phyloP scores from a whole-genome alignment of 2,797 vertebrate species.

The Todus mexicanus region DNA sequence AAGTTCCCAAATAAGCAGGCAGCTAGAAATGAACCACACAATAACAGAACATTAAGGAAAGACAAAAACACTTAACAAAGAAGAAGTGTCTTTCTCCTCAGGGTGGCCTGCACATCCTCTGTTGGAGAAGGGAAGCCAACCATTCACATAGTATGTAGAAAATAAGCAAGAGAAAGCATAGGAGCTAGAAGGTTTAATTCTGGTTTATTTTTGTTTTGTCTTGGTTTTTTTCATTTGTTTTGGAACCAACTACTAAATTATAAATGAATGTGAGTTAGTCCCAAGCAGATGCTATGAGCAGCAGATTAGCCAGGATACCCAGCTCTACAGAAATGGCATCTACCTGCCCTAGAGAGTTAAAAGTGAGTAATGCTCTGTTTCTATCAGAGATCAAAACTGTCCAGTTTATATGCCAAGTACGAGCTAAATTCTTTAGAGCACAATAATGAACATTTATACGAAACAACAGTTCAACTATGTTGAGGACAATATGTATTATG shows the following conservation, averaged over 20 bases:
- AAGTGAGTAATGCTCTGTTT: not conserved
- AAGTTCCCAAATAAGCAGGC: not conserved
- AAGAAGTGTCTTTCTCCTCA: not conserved
- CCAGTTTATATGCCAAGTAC: not conserved
- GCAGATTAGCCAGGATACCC: not conserved
- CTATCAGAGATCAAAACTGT: not conserved
- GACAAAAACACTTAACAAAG: not conserved
- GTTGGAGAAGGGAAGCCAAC: not conserved
- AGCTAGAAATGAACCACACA: not conserved
- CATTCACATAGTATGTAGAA: not conserved
- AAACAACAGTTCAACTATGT: not conserved
- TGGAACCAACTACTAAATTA: not conserved
- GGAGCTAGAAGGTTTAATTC: not conserved
- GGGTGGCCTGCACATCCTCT: not conserved
- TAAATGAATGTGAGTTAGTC: not conserved
- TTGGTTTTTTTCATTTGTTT: not conserved
- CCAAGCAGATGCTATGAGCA: not conserved
- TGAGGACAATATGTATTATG: not conserved
- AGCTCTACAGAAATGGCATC: not conserved
- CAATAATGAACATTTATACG: not conserved
- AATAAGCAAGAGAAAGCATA: not conserved
- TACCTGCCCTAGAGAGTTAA: not conserved
- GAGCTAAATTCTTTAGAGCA: not conserved
- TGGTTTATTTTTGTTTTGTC: not conserved
- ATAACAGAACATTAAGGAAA: not conserved